These are phyloP conservation scores for Orius insidiosus DNA, from an alignment of 1,140 invertebrate genomes.

Conservation along the genomic window DNA sequence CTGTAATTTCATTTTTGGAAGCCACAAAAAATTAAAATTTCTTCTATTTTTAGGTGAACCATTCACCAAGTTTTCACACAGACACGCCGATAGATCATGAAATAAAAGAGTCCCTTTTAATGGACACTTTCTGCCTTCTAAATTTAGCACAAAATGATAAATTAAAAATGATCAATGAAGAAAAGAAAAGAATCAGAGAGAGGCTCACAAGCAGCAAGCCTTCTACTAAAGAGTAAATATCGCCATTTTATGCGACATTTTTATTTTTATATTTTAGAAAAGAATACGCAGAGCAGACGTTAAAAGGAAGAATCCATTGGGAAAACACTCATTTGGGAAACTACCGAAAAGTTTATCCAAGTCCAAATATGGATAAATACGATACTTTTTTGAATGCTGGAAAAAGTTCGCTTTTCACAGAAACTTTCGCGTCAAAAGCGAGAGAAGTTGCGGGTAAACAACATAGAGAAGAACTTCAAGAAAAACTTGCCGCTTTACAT, in stretches of 20 bases:
- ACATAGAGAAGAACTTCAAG: too few species aligned
- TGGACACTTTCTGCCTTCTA: slow-evolving; percentile 65
- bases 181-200: slow-evolving; percentile 29
- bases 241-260: too few species aligned
- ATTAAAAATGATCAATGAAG: slow-evolving; percentile 50
- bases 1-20: too few species aligned
- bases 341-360: slow-evolving; percentile 41
- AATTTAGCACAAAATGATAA: slow-evolving; percentile 66
- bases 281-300: neutral
- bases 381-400: slow-evolving; percentile 38
- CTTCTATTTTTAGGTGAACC: too few species aligned
- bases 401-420: neutral
- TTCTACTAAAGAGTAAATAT: neutral
- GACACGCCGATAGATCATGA: slow-evolving; percentile 66
- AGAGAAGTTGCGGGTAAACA: neutral
- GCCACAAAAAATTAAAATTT: too few species aligned
- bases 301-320: slow-evolving; percentile 39
- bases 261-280: neutral
- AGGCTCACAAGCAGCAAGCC: slow-evolving; percentile 21
- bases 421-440: neutral
- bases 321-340: slow-evolving; percentile 61
- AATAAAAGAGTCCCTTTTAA: slow-evolving; percentile 64
- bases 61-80: slow-evolving; percentile 80
- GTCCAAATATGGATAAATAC: slow-evolving; percentile 35
- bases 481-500: too few species aligned